phyloP scores from a whole-genome alignment of 1,140 invertebrate species.

The Sitophilus oryzae region DNA sequence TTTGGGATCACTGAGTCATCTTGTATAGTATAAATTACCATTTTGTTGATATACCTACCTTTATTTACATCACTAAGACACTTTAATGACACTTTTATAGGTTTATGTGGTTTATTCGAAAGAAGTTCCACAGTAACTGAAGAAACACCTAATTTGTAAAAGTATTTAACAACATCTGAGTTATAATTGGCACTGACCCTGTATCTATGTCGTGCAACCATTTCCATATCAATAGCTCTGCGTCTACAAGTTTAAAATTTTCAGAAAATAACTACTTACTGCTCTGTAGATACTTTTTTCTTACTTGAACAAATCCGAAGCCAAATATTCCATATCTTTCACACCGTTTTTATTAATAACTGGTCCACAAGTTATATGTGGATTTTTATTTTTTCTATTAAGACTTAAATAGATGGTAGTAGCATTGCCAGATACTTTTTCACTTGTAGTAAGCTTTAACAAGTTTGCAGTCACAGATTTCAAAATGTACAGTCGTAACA shows the following conservation, averaged over 20 bases:
- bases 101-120: slow-evolving; percentile 49
- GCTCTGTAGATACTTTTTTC: no score
- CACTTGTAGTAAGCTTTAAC: slow-evolving; percentile 16
- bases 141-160: slow-evolving; percentile 52
- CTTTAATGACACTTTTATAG: slow-evolving; percentile 36
- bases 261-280: background rate
- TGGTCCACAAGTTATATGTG: slow-evolving; percentile 31
- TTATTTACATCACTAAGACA: slow-evolving; percentile 38
- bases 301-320: slow-evolving; percentile 7
- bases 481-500: slow-evolving; percentile 26
- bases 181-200: slow-evolving; percentile 44
- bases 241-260: slow-evolving; percentile 40
- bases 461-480: slow-evolving; percentile 25
- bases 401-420: slow-evolving; percentile 11
- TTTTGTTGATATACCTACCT: slow-evolving; percentile 27
- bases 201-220: slow-evolving; percentile 57
- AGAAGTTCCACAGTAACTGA: slow-evolving; percentile 59
- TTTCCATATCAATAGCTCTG: slow-evolving; percentile 51
- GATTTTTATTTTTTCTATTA: slow-evolving; percentile 16
- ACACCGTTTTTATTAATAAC: slow-evolving; percentile 33
- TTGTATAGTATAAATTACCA: slow-evolving; percentile 1
- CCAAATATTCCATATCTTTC: slow-evolving; percentile 24
- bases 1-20: no score
- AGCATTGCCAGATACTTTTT: slow-evolving; percentile 2
- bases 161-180: slow-evolving; percentile 29